Base-by-base conservation (phyloP, 2,888 invertebrate species). In the Adela reaumurella region DNA sequence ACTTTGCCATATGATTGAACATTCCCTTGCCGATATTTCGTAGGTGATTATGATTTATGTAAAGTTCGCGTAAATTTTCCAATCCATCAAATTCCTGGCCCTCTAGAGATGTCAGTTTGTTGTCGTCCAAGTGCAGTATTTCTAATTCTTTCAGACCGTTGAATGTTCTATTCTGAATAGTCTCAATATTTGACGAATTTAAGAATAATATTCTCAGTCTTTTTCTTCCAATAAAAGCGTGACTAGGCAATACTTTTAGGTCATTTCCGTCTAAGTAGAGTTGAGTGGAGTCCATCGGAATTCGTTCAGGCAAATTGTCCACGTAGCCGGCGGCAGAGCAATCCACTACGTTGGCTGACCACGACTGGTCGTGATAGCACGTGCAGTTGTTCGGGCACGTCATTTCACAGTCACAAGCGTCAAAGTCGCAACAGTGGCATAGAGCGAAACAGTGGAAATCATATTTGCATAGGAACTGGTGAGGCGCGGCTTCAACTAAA, bases 341-440 rank as follows among this genome's bases (percentile, higher is more conserved):
- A 67, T 92, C 91, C 47, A 92, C 91, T 46, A 92, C 89, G 72
- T 92, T 92, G 17, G 90, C 90, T 44, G 87, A 85, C 90, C 92
- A 93, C 19, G 89, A 87, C 63, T 90, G 89, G 68, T 94, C 93
- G 64, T 92, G 90, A 73, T 91, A 94, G 69, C 94, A 94, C 49
- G 89, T 89, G 71, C 94, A 94, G 63, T 90, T 90, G 49, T 82
- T 83, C 19, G 94, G 94, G 62, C 94, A 94, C 47, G 90, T 91
- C 89, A 92, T 92, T 81, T 94, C 90, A 74, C 94, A 94, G 70
- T 94, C 94, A 67, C 94, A 94, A 29, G 91, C 91, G 62, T 92
- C 92, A 64, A 91, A 94, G 67, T 93, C 92, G 68, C 94, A 94
- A 63, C 94, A 94, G 62, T 92, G 90, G 64, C 94, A 94, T 54